Evolutionary conservation across 2,888 invertebrate species (phyloP).

Genomic region (Marasmarcha lunaedactyla): DNA sequence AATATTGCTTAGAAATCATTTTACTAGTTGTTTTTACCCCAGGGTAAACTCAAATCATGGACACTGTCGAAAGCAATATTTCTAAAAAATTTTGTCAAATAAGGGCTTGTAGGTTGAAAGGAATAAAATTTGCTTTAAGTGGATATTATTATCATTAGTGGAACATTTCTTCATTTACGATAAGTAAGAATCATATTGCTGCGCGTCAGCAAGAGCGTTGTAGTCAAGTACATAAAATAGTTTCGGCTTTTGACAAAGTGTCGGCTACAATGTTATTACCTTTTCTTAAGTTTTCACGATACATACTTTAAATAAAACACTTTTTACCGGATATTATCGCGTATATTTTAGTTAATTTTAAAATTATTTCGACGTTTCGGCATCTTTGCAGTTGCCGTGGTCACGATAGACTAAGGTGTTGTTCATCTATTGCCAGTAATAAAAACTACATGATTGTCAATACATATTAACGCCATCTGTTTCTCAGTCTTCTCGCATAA

Average conservation of each 20-base stretch:
- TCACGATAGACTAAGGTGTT: no score
- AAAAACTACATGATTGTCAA: no score
- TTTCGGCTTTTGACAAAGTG: background rate
- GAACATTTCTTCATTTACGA: background rate
- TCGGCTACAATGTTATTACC: background rate
- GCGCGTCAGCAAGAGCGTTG: background rate
- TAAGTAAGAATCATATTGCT: background rate
- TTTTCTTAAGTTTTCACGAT: no score
- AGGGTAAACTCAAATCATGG: constrained; percentile 9
- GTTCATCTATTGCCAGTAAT: no score
- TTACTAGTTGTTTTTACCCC: constrained; percentile 6
- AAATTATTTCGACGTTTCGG: no score
- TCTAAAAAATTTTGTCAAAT: constrained; percentile 4
- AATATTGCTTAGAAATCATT: constrained; percentile 5
- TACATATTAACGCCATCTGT: no score
- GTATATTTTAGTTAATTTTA: no score
- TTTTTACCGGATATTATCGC: no score
- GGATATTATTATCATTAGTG: background rate
- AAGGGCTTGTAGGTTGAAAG: constrained; percentile 6
- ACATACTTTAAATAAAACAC: no score
- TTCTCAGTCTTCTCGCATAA: no score
- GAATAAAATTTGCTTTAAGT: constrained; percentile 1
- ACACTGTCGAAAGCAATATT: constrained; percentile 5
- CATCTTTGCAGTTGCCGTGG: no score
- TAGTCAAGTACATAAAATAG: background rate